Base-by-base conservation (phyloP, 2,797 vertebrate genomes). In the Microcaecilia unicolor region DNA sequence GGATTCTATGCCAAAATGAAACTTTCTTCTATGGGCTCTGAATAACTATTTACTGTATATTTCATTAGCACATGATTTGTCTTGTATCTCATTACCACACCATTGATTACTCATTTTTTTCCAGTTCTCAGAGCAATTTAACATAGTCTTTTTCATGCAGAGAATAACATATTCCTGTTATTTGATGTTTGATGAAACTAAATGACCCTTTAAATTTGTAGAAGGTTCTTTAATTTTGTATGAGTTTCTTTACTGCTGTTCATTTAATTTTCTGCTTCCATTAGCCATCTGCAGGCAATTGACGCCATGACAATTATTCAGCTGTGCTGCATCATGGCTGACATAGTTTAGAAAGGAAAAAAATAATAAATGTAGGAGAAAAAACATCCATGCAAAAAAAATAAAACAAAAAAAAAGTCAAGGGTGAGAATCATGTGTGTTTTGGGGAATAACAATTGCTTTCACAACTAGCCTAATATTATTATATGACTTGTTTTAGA, bases 251-350 rank as follows among this genome's bases (percentile, higher is more conserved):
- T 77, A 76, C 72, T 73, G 69, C 69, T 74, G 69, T 75, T 81
- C 71, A 70, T 75, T 78, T 80, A 78, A 76, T 78, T 77, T 69
- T 75, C 68, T 75, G 49, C 78, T 80, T 80, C 67, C 64, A 75
- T 73, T 82, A 80, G 71, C 76, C 77, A 81, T 80, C 80, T 82
- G 77, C 70, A 80, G 75, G 64, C 60, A 60, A 77, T 81, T 72
- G 71, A 80, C 64, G 77, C 60, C 53, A 24, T 57, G 54, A 70
- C 70, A 80, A 77, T 80, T 75, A 77, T 72, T 80, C 74, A 81
- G 69, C 77, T 80, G 70, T 64, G 56, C 53, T 55, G 62, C 61
- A 80, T 74, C 51, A 71, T 70, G 68, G 73, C 46, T 76, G 73
- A 74, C 60, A 64, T 70, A 67, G 69, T 78, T 74, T 67, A 75